Percentiles rank a stretch among this genome's conserved stretches.
Evolutionary conservation across 1,140 invertebrate genomes (phyloP).

Genomic region (Dinoponera quadriceps): DNA sequence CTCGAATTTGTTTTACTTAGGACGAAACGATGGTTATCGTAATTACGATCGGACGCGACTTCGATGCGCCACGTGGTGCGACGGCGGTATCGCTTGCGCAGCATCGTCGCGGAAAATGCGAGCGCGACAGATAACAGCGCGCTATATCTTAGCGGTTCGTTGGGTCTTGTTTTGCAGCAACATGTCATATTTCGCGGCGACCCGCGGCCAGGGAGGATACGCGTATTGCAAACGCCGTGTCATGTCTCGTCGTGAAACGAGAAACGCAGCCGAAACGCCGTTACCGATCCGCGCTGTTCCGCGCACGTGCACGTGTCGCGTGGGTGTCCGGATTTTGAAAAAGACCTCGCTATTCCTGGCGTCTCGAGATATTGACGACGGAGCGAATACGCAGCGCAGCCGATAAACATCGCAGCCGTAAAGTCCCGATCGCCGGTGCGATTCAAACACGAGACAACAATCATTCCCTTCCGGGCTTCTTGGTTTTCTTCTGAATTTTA

Average conservation of each 20-base stretch:
- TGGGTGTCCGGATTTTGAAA: not conserved
- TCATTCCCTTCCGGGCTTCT: not conserved
- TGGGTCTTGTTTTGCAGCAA: conserved; percentile 18
- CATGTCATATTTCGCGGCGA: conserved; percentile 8
- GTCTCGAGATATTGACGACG: not conserved
- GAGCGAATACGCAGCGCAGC: not conserved
- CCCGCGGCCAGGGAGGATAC: conserved; percentile 25
- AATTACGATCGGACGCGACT: not conserved
- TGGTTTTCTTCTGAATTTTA: too few relatives aligned
- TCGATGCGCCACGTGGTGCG: too few relatives aligned
- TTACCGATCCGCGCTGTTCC: not conserved
- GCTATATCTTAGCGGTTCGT: conserved; percentile 20
- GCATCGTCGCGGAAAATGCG: not conserved
- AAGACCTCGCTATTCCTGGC: not conserved
- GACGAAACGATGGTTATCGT: not conserved
- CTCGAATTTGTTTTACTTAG: conserved; percentile 23
- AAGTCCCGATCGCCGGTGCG: too few relatives aligned
- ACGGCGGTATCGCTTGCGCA: not conserved
- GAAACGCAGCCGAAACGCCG: conserved; percentile 6
- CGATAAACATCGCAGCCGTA: not conserved
- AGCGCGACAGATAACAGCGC: not conserved
- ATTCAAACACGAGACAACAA: not conserved
- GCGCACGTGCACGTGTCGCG: too few relatives aligned
- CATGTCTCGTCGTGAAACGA: not conserved
- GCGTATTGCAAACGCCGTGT: not conserved